Percentiles rank a stretch among this genome's conserved stretches.
Conservation (phyloP, 2,888 invertebrate genomes). For the Protodeltote pygarga region DNA sequence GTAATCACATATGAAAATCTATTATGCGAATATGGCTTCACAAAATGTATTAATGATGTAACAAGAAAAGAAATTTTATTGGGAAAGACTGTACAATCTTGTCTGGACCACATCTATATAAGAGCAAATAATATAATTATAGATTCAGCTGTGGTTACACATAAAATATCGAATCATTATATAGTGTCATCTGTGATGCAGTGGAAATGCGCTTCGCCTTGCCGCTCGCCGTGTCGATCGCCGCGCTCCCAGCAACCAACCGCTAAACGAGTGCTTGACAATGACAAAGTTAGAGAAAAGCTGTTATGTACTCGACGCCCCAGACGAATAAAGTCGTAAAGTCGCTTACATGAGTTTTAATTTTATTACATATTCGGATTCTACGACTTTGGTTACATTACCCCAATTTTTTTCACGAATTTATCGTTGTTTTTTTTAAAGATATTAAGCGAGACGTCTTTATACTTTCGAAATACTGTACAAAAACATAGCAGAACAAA, state of each 20-base stretch:
- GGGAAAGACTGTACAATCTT: not conserved
- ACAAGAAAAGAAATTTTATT: not conserved
- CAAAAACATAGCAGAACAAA: too few species aligned
- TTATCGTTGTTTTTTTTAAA: too few species aligned
- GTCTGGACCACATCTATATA: conserved; percentile 1
- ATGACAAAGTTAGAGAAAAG: not conserved
- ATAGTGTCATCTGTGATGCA: not conserved
- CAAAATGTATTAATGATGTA: not conserved
- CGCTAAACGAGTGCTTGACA: not conserved
- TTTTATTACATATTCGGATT: too few species aligned
- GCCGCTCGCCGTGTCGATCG: too few species aligned
- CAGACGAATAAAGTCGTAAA: too few species aligned
- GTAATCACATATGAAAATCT: conserved; percentile 1
- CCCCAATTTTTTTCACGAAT: too few species aligned
- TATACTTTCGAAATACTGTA: too few species aligned
- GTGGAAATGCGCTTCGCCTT: not conserved
- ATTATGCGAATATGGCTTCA: not conserved
- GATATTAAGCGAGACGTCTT: too few species aligned
- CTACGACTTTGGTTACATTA: too few species aligned
- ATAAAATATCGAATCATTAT: not conserved
- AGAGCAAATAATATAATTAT: not conserved
- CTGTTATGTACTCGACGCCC: too few species aligned
- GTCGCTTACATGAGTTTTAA: too few species aligned
- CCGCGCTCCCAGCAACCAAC: not conserved
- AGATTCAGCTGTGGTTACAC: conserved; percentile 1